Conservation (phyloP, 1,140 invertebrate species). For the Triops cancriformis region DNA sequence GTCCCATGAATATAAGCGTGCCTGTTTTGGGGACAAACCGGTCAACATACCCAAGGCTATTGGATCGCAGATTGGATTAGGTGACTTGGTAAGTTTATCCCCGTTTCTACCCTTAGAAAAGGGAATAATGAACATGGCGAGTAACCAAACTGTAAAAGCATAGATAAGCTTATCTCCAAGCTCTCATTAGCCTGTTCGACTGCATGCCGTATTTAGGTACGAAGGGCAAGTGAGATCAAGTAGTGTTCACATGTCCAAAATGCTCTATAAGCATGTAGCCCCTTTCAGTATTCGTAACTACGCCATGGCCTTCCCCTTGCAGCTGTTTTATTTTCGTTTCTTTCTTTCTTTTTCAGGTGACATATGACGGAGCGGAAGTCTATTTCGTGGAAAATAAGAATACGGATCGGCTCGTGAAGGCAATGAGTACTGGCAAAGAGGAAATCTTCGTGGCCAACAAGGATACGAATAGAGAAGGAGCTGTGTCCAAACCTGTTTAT, state of each 20-base stretch:
- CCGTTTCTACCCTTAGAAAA: not conserved
- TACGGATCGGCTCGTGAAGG: slow-evolving; percentile 52
- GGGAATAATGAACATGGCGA: slow-evolving; percentile 7
- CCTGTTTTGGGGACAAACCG: slow-evolving; percentile 33
- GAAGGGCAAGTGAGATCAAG: slow-evolving; percentile 50
- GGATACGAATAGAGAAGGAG: slow-evolving; percentile 43
- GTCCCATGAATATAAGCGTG: slow-evolving; percentile 27
- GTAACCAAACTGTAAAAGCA: not conserved
- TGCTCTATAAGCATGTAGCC: no score
- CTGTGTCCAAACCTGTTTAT: slow-evolving; percentile 22
- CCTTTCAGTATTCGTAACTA: not conserved
- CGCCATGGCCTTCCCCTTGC: no score
- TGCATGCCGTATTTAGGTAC: slow-evolving; percentile 27
- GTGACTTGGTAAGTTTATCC: not conserved
- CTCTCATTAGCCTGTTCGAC: slow-evolving; percentile 6
- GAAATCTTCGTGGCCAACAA: slow-evolving; percentile 50
- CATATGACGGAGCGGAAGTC: slow-evolving; percentile 18
- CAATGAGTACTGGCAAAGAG: slow-evolving; percentile 59
- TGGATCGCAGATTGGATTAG: not conserved
- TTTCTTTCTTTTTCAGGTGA: not conserved
- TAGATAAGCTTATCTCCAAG: not conserved
- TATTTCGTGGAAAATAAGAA: slow-evolving; percentile 25
- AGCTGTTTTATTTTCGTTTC: not conserved
- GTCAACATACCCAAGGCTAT: not conserved
- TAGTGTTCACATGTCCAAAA: slow-evolving; percentile 42